Evolutionary conservation across 2,113 vertebrate species (phyloP).

Genomic region (Lipotes vexillifer): DNA sequence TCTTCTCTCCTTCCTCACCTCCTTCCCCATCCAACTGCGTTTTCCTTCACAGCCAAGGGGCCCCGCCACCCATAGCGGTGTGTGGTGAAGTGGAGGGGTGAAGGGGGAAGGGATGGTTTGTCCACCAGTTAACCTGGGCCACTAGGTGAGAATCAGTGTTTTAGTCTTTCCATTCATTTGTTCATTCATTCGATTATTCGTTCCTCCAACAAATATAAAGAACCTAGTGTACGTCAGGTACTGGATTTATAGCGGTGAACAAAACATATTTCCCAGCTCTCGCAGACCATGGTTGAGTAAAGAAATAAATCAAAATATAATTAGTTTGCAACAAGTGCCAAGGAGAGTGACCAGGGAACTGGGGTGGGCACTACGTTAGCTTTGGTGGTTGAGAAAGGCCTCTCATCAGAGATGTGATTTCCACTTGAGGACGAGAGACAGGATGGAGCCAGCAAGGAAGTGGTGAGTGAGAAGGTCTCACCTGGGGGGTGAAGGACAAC

Average conservation of each 20-base stretch:
- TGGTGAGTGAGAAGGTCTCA: not conserved
- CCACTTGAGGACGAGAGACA: not conserved
- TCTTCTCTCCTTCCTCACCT: not conserved
- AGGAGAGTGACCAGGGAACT: not conserved
- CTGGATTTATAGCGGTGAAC: not conserved
- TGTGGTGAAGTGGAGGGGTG: not conserved
- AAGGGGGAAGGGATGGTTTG: not conserved
- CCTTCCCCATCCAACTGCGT: not conserved
- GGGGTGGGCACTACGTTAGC: accelerated
- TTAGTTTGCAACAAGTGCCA: not conserved
- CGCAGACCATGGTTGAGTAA: accelerated
- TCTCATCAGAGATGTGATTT: not conserved
- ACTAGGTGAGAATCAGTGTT: not conserved
- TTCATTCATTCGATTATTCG: too few species aligned
- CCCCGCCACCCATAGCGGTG: accelerated
- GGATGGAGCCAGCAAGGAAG: not conserved
- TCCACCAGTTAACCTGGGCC: not conserved
- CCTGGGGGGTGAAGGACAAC: accelerated
- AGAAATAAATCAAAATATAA: not conserved
- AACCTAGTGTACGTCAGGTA: too few species aligned
- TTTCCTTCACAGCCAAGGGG: not conserved
- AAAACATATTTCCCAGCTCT: not conserved
- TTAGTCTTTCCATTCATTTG: not conserved
- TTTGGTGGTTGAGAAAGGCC: too few species aligned
- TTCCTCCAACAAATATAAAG: not conserved